These are phyloP conservation scores for Helogale parvula DNA, from an alignment of 2,113 vertebrate genomes.

Conservation along the genomic window DNA sequence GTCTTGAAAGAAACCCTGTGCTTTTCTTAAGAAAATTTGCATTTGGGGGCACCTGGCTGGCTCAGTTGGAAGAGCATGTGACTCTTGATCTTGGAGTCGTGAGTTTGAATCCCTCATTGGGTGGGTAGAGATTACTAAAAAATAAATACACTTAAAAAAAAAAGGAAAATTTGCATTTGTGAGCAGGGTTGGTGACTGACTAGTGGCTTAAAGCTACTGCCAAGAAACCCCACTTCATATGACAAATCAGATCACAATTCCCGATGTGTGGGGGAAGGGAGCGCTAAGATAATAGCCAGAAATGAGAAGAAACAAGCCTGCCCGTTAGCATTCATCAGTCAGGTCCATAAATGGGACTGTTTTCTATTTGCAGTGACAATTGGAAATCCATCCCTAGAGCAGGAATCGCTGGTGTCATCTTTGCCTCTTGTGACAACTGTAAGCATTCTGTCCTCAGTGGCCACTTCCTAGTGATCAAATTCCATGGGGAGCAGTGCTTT, in stretches of 20 bases:
- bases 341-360: fast-evolving
- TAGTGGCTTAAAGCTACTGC: neutral
- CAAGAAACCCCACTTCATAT: neutral
- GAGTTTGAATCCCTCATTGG: neutral
- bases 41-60: neutral
- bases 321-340: too few species aligned
- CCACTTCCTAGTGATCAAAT: neutral
- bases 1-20: neutral
- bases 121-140: neutral
- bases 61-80: neutral
- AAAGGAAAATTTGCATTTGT: neutral
- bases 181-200: neutral
- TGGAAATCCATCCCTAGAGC: too few species aligned
- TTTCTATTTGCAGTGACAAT: neutral
- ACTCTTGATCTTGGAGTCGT: neutral
- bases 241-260: neutral
- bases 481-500: neutral
- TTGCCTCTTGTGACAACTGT: neutral
- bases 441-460: neutral
- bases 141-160: neutral
- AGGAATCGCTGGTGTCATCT: fast-evolving
- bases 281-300: neutral
- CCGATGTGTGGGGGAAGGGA: neutral
- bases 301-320: neutral
- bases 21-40: neutral